These are phyloP conservation scores for Pseudochaenichthys georgianus DNA, from an alignment of 2,797 vertebrate genomes.

Conservation along the genomic window DNA sequence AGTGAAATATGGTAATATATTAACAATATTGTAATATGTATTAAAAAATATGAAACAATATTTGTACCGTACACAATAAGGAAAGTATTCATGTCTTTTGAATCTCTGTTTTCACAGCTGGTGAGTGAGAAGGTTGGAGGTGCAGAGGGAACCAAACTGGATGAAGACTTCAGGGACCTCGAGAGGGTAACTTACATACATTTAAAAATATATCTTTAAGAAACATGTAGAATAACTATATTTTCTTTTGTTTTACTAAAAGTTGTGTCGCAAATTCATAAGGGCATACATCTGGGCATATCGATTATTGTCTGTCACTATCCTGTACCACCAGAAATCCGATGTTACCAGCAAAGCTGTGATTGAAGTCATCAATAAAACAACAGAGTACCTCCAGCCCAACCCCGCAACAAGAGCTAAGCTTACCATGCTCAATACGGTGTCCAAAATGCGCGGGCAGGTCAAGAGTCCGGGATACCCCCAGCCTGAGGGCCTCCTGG, in stretches of 20 bases:
- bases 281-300: not conserved
- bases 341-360: constrained; percentile 96
- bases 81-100: not conserved
- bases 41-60: too few relatives aligned
- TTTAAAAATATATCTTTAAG: not conserved
- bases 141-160: constrained; percentile 96
- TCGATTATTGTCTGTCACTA: not conserved
- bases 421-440: constrained; percentile 93
- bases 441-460: constrained; percentile 96
- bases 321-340: constrained; percentile 87
- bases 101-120: constrained; percentile 81
- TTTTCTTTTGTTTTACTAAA: not conserved
- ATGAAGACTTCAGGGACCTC: constrained; percentile 97
- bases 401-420: constrained; percentile 96
- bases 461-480: constrained; percentile 93
- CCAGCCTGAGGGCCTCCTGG: constrained; percentile 94
- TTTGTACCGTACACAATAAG: not conserved
- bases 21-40: not conserved
- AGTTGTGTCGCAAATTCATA: not conserved
- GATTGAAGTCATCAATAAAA: constrained; percentile 91
- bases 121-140: constrained; percentile 98
- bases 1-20: not conserved
- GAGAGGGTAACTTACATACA: constrained; percentile 87
- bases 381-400: constrained; percentile 96
- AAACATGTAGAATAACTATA: not conserved